A percentile compares a stretch with the other conserved stretches of the same genome.
These are phyloP conservation scores for Oxyscelio sp. DNA, from an alignment of 2,888 invertebrate genomes.

Conservation along the genomic window DNA sequence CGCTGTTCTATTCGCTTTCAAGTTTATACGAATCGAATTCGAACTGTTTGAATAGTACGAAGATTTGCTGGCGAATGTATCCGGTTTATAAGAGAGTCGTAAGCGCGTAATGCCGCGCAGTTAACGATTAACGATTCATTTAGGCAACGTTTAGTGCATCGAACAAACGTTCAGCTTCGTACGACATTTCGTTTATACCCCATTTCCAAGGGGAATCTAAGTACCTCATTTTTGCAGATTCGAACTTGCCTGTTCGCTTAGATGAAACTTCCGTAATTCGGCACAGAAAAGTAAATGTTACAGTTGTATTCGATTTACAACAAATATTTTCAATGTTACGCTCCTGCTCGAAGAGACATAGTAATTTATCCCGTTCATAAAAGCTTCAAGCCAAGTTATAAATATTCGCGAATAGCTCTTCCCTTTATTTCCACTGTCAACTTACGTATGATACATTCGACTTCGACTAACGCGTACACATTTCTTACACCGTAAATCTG, in stretches of 20 bases:
- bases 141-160: slow-evolving; percentile 85
- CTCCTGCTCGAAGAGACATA: too few species aligned
- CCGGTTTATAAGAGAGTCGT: slow-evolving; percentile 87
- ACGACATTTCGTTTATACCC: slow-evolving; percentile 74
- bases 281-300: not conserved
- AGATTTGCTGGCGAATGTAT: slow-evolving; percentile 83
- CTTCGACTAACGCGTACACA: too few species aligned
- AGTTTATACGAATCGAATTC: slow-evolving; percentile 74
- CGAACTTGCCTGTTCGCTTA: slow-evolving; percentile 26
- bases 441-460: not conserved
- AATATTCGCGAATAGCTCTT: not conserved
- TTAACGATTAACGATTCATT: slow-evolving; percentile 89
- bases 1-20: slow-evolving; percentile 55
- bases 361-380: not conserved
- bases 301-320: slow-evolving; percentile 3
- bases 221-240: slow-evolving; percentile 53
- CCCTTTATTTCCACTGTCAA: not conserved
- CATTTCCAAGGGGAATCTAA: slow-evolving; percentile 50
- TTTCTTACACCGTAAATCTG: too few species aligned
- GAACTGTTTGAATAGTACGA: slow-evolving; percentile 82
- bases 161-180: slow-evolving; percentile 69
- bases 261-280: slow-evolving; percentile 12
- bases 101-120: slow-evolving; percentile 82
- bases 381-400: not conserved
- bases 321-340: not conserved